Evolutionary conservation across 2,797 vertebrate genomes (phyloP), one percentile per base, ranked within the genome.

Genomic region (Falco berigora): DNA sequence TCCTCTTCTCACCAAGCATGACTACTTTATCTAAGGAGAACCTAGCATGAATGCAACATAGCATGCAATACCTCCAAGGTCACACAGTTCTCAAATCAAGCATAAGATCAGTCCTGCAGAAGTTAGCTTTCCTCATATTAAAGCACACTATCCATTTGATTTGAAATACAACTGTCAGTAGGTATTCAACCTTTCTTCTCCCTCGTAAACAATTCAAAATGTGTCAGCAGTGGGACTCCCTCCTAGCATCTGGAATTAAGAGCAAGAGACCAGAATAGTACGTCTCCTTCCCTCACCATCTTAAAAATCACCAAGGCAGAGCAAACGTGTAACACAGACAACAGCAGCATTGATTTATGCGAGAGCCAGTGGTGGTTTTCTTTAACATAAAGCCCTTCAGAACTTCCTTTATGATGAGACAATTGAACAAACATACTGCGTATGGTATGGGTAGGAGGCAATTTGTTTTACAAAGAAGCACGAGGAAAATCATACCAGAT

Each of bases 381-480:
- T 94, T 90, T 85, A 93, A 52, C 47, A 83, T 68, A 85, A 96
- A 93, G 71, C 84, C 76, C 90, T 94, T 85, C 50, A 88, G 73
- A 90, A 84, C 55, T 73, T 86, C 58, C 66, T 80, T 86, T 86
- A 78, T 25, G 75, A 94, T 44, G 76, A 95, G 86, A 75, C 75
- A 95, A 88, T 25, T 86, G 88, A 83, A 86, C 75, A 95, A 90
- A 90, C 84, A 63, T 38, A 88, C 78, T 88, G 50, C 56, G 53
- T 46, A 78, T 55, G 88, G 52, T 75, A 92, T 20, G 67, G 81
- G 80, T 96, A 87, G 78, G 88, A 96, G 75, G 90, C 66, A 92
- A 86, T 93, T 96, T 93, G 90, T 83, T 93, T 92, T 73, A 92
- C 73, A 78, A 94, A 92, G 75, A 66, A 80, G 82, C 78, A 94